Evolutionary conservation across 2,113 vertebrate genomes (phyloP).

Genomic region (Pontoporia blainvillei): DNA sequence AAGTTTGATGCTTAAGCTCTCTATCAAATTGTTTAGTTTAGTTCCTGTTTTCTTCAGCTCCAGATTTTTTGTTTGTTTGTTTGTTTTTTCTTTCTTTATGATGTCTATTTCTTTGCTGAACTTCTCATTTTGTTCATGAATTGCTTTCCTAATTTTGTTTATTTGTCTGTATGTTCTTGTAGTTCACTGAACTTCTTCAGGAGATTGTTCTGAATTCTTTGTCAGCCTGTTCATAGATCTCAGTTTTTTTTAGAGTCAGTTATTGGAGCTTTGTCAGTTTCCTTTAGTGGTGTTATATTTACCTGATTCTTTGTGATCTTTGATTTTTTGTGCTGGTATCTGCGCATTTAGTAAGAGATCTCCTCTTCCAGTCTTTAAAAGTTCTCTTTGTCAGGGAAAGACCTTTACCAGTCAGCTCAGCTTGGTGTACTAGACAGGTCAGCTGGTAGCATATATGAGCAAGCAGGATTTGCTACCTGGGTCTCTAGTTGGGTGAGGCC

Average conservation of each 20-base stretch:
- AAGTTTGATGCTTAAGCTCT: neutral
- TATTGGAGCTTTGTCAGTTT: neutral
- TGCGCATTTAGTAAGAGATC: neutral
- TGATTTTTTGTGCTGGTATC: neutral
- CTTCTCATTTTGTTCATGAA: neutral
- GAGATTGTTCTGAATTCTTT: neutral
- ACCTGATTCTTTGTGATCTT: neutral
- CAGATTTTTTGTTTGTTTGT: neutral
- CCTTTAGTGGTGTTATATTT: neutral
- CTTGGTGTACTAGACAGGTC: neutral
- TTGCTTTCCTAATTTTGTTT: neutral
- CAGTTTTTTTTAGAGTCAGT: neutral
- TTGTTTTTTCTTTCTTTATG: neutral
- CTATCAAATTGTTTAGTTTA: neutral
- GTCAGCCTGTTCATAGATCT: neutral
- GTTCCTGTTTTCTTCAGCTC: neutral
- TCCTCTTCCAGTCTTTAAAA: neutral
- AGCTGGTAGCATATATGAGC: neutral
- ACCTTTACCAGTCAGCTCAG: neutral
- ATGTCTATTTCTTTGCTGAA: neutral
- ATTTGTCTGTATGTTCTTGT: neutral
- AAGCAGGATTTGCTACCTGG: neutral
- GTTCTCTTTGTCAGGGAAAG: neutral
- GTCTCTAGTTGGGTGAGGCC: neutral
- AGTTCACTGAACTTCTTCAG: neutral